phyloP scores from a whole-genome alignment of 1,140 invertebrate species.

The Zaprionus gabonicus region DNA sequence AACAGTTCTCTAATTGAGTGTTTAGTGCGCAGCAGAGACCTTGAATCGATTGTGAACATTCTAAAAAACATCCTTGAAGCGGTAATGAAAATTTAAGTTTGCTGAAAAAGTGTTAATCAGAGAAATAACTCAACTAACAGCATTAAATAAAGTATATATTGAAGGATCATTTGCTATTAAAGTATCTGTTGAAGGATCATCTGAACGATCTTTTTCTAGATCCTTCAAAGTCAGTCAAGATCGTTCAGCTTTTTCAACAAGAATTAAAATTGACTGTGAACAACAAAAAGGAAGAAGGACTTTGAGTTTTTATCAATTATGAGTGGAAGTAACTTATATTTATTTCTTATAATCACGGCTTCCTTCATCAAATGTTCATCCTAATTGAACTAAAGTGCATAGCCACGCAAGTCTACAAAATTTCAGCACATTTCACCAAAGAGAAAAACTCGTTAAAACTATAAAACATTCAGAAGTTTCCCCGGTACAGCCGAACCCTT shows the following conservation, averaged over 20 bases:
- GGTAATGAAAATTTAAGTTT: conserved; percentile 20
- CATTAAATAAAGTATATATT: background rate
- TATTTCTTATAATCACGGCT: background rate
- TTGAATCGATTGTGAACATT: conserved; percentile 15
- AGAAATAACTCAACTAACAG: background rate
- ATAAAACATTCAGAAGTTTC: background rate
- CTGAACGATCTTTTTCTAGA: background rate
- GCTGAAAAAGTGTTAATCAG: background rate
- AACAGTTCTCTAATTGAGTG: conserved; percentile 34
- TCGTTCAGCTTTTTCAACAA: background rate
- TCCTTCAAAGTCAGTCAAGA: background rate
- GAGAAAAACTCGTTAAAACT: conserved; percentile 8
- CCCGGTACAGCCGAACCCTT: conserved; percentile 19
- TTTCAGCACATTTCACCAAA: conserved; percentile 19
- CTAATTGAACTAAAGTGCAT: background rate
- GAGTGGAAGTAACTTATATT: background rate
- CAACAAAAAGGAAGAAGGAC: too few species aligned
- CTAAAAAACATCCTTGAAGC: conserved; percentile 42
- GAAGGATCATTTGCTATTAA: background rate
- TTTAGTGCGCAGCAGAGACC: conserved; percentile 21
- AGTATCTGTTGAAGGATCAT: background rate
- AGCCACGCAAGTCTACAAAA: background rate
- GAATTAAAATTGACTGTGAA: too few species aligned
- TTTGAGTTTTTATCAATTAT: background rate
- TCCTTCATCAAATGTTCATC: background rate